phyloP scores from a whole-genome alignment of 2,797 vertebrate species.

The Phaenicophaeus curvirostris region DNA sequence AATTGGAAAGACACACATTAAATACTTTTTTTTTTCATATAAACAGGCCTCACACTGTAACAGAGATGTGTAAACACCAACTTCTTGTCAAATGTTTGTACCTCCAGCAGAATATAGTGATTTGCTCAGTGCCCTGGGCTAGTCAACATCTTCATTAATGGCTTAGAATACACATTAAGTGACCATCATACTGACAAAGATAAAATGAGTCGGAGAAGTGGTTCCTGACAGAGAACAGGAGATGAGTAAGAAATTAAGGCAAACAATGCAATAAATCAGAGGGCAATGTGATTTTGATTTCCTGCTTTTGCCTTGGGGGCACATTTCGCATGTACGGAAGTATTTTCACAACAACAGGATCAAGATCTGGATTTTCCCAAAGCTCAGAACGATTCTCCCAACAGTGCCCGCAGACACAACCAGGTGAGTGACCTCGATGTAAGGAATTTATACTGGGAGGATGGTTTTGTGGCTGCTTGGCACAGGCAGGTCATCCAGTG shows the following conservation, averaged over 20 bases:
- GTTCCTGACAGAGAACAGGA: not conserved
- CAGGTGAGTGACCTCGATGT: not conserved
- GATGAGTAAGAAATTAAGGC: not conserved
- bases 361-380: not conserved
- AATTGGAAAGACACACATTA: not conserved
- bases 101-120: not conserved
- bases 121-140: not conserved
- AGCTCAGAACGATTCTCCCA: not conserved
- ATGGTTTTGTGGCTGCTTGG: not conserved
- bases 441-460: not conserved
- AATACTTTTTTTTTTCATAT: not conserved
- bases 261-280: not conserved
- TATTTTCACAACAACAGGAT: not conserved
- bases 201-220: not conserved
- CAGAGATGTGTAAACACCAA: not conserved
- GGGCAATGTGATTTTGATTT: not conserved
- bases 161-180: fast-evolving
- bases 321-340: not conserved
- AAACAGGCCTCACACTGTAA: not conserved
- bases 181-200: not conserved
- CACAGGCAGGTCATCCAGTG: fast-evolving
- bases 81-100: too few relatives aligned
- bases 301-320: not conserved
- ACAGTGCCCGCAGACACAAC: too few relatives aligned
- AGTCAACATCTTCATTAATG: not conserved